Percentiles rank a stretch among this genome's conserved stretches.
These are phyloP conservation scores for Phania funesta DNA, from an alignment of 2,888 invertebrate genomes.

Conservation along the genomic window DNA sequence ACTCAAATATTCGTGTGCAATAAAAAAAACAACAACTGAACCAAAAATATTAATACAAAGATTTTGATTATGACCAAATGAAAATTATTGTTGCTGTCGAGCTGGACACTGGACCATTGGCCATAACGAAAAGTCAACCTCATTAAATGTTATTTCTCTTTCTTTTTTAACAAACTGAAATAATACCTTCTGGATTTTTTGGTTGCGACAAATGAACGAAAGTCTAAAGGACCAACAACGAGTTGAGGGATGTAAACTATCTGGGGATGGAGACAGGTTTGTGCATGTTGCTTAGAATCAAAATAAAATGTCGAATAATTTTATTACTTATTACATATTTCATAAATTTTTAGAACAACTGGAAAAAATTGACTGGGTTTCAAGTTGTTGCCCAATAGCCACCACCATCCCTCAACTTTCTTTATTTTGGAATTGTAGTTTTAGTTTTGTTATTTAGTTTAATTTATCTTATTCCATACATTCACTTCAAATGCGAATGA, in stretches of 20 bases:
- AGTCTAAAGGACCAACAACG: conserved; percentile 21
- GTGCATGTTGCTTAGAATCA: conserved; percentile 25
- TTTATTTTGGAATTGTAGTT: conserved; percentile 44
- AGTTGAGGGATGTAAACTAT: conserved; percentile 1
- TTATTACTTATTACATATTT: conserved; percentile 42
- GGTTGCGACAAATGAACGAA: conserved; percentile 46
- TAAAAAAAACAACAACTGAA: conserved; percentile 28
- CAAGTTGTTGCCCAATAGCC: not conserved
- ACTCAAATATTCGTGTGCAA: conserved; percentile 36
- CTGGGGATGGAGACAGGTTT: not conserved
- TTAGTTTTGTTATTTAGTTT: conserved; percentile 42
- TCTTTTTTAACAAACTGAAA: conserved; percentile 66
- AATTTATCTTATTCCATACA: conserved; percentile 60
- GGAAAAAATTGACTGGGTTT: not conserved
- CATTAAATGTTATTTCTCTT: conserved; percentile 76
- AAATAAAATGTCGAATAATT: conserved; percentile 64
- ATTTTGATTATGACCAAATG: conserved; percentile 52
- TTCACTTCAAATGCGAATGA: conserved; percentile 64
- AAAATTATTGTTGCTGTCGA: conserved; percentile 44
- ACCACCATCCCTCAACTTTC: conserved; percentile 21
- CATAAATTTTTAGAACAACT: conserved; percentile 37
- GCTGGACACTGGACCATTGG: conserved; percentile 26
- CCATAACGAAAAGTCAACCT: conserved; percentile 72
- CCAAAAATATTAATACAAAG: conserved; percentile 53
- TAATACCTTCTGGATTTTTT: not conserved